A percentile compares a stretch with the other conserved stretches of the same genome.
Evolutionary conservation across 2,113 vertebrate species (phyloP).

Genomic region (Hepsetus odoe): DNA sequence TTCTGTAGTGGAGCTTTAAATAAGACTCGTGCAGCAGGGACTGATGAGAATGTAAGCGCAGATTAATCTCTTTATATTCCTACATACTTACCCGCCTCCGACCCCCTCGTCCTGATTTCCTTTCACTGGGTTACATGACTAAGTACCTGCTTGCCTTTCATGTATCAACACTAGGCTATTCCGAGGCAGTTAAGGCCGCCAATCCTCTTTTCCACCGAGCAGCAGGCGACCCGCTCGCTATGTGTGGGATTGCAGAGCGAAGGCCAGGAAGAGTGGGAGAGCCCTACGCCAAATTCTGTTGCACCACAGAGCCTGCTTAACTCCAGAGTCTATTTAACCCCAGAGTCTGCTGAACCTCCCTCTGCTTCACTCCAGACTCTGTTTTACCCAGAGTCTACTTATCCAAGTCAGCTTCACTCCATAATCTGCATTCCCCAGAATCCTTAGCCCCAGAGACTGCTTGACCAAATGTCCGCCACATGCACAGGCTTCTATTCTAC

Average conservation of each 20-base stretch:
- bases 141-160: slow-evolving; percentile 45
- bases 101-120: slow-evolving; percentile 12
- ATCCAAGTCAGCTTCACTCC: neutral
- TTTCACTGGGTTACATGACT: slow-evolving; percentile 45
- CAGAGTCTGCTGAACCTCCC: neutral
- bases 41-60: slow-evolving; percentile 5
- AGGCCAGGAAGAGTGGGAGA: slow-evolving; percentile 17
- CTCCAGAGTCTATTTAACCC: neutral
- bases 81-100: slow-evolving; percentile 16
- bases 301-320: neutral
- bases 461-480: too few relatives aligned
- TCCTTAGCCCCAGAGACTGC: neutral
- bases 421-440: neutral
- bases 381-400: neutral
- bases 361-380: neutral
- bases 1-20: neutral
- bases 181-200: slow-evolving; percentile 18
- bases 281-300: neutral
- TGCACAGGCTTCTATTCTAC: too few relatives aligned
- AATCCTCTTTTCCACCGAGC: slow-evolving; percentile 26
- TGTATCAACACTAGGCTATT: slow-evolving; percentile 22
- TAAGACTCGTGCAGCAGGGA: neutral
- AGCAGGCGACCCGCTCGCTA: neutral
- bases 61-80: slow-evolving; percentile 14
- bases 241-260: neutral